These are phyloP conservation scores for Conus ventricosus DNA, from an alignment of 1,140 invertebrate species.

Conservation along the genomic window DNA sequence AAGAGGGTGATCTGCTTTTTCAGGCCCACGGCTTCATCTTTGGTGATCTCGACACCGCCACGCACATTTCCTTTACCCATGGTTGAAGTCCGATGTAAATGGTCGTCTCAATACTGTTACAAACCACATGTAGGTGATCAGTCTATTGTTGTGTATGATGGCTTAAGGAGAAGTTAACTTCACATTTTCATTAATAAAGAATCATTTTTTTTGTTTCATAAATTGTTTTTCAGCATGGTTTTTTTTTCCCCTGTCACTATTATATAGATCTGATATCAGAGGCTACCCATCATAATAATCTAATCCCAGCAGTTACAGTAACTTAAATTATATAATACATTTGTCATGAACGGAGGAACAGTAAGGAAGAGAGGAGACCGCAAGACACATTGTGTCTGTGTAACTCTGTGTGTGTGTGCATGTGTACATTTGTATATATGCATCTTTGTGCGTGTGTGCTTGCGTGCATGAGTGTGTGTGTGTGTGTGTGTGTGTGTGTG, in stretches of 20 bases:
- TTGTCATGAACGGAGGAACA: too few relatives aligned
- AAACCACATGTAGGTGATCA: neutral
- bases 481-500: neutral
- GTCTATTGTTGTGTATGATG: neutral
- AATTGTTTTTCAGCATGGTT: neutral
- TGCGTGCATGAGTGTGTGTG: neutral
- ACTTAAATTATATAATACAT: too few relatives aligned
- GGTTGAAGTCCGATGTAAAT: neutral
- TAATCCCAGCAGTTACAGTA: too few relatives aligned
- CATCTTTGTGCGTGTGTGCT: neutral
- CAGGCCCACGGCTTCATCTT: slow-evolving; percentile 47
- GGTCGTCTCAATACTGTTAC: neutral
- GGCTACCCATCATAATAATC: too few relatives aligned
- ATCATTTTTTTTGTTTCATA: neutral
- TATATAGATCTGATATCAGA: too few relatives aligned
- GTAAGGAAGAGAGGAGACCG: neutral
- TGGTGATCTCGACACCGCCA: neutral
- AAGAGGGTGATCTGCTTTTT: slow-evolving; percentile 65
- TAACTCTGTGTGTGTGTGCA: neutral
- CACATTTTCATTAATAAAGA: too few relatives aligned
- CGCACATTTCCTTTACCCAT: slow-evolving; percentile 29
- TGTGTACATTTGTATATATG: neutral
- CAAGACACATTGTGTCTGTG: neutral
- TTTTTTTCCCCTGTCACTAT: too few relatives aligned
- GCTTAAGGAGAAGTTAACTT: neutral